These are phyloP conservation scores for Micrasema minimum DNA, from an alignment of 1,140 invertebrate genomes.

Conservation along the genomic window DNA sequence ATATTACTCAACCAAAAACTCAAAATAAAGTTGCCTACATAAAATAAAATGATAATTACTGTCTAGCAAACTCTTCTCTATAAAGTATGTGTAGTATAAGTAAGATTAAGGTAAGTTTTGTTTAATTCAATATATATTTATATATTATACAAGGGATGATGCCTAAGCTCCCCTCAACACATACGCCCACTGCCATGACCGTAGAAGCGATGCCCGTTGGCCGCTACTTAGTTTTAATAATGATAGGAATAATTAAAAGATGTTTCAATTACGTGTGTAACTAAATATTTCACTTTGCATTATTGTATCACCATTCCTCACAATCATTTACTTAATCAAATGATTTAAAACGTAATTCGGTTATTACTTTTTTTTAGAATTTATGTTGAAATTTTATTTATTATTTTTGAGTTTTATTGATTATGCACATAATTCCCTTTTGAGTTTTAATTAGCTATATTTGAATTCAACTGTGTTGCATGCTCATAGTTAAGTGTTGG, in stretches of 20 bases:
- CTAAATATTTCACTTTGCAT: neutral
- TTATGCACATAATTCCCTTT: too few relatives aligned
- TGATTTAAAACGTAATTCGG: conserved; percentile 1
- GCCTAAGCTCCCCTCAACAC: neutral
- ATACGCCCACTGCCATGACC: conserved; percentile 43
- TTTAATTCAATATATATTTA: conserved; percentile 14
- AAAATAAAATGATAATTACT: neutral
- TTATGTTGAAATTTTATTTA: too few relatives aligned
- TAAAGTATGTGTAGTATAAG: neutral
- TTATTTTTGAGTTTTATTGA: too few relatives aligned
- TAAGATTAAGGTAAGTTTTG: conserved; percentile 20
- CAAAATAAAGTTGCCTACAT: neutral
- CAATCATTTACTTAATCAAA: conserved; percentile 9
- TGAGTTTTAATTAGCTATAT: too few relatives aligned
- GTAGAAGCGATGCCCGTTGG: conserved; percentile 40
- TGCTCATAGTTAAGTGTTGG: conserved; percentile 6
- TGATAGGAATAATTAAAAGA: conserved; percentile 1
- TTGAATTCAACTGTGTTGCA: too few relatives aligned
- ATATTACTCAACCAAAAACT: neutral
- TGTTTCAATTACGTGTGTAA: conserved; percentile 10
- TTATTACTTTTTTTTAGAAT: neutral
- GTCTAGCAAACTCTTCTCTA: neutral
- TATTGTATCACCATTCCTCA: conserved; percentile 14
- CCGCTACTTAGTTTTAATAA: conserved; percentile 34
- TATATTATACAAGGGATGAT: conserved; percentile 5